Conservation (phyloP, 2,113 vertebrate genomes). For the Mustela nigripes region DNA sequence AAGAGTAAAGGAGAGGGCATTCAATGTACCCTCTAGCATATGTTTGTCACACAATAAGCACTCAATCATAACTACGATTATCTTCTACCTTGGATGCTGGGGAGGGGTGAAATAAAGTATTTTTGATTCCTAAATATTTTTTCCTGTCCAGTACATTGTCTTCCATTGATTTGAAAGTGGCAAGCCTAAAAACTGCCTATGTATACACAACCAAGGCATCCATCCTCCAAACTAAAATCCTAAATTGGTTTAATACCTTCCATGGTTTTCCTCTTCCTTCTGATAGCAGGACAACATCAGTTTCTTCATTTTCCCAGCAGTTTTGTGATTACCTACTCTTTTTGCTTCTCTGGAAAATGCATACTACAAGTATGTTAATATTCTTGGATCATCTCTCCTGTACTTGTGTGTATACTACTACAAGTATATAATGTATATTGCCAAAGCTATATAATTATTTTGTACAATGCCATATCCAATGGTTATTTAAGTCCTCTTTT, state of each 20-base stretch:
- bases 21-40: background rate
- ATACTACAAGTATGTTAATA: background rate
- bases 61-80: background rate
- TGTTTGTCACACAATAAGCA: background rate
- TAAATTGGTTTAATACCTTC: background rate
- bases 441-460: background rate
- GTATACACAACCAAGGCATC: background rate
- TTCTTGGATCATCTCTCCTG: background rate
- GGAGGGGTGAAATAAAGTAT: constrained; percentile 31
- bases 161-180: background rate
- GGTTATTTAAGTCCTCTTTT: background rate
- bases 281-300: background rate
- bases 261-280: background rate
- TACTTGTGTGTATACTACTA: background rate
- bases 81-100: background rate
- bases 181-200: background rate
- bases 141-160: background rate
- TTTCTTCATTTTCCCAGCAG: constrained; percentile 12
- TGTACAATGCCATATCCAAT: background rate
- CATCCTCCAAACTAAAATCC: background rate
- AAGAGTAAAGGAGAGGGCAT: background rate
- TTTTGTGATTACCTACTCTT: background rate
- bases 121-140: constrained; percentile 21
- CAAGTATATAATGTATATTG: background rate
- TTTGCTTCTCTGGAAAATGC: constrained; percentile 7